phyloP scores from a whole-genome alignment of 2,797 vertebrate species.

The Dendrocincla tyrannina region DNA sequence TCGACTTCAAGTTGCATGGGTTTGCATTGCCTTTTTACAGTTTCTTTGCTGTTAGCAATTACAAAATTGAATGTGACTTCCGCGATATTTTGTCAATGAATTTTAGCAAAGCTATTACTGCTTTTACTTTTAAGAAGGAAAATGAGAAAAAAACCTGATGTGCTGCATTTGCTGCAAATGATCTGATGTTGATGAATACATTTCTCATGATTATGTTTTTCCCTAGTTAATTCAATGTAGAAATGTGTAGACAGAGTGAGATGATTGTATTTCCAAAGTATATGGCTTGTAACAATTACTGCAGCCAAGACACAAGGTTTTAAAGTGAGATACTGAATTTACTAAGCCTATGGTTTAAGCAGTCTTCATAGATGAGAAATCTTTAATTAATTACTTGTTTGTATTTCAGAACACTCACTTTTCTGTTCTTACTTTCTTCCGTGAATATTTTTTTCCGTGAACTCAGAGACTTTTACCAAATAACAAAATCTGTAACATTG shows the following conservation, averaged over 20 bases:
- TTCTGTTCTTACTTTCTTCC: not conserved
- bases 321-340: not conserved
- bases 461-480: not conserved
- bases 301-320: not conserved
- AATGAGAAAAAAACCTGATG: not conserved
- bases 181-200: not conserved
- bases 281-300: not conserved
- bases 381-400: not conserved
- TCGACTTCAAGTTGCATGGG: not conserved
- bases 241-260: not conserved
- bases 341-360: not conserved
- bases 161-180: not conserved
- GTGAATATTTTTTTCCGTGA: not conserved
- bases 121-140: not conserved
- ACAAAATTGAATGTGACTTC: not conserved
- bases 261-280: not conserved
- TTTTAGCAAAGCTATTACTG: not conserved
- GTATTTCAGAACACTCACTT: not conserved
- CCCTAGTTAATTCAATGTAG: not conserved
- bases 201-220: not conserved
- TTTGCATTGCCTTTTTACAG: not conserved
- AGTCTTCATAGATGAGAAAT: not conserved
- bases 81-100: not conserved
- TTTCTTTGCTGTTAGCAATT: conserved; percentile 10
- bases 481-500: not conserved